Evolutionary conservation across 2,888 invertebrate species (phyloP).

Genomic region (Troides helena): DNA sequence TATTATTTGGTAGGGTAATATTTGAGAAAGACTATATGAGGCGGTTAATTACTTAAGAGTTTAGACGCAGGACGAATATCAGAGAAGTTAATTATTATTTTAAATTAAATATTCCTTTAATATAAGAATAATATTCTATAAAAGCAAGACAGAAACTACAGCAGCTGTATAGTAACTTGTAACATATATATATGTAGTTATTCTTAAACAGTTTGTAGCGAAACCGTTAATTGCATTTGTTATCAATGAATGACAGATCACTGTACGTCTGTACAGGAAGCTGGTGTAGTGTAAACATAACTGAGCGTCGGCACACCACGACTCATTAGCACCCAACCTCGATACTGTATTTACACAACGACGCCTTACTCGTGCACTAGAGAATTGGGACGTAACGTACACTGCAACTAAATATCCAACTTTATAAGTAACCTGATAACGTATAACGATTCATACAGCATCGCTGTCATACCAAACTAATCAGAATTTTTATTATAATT

Average conservation of each 20-base stretch:
- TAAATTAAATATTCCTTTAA: too few species aligned
- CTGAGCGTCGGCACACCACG: slow-evolving; percentile 44
- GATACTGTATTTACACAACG: slow-evolving; percentile 14
- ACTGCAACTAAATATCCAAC: background rate
- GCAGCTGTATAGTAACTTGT: too few species aligned
- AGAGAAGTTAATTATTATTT: too few species aligned
- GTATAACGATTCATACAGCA: background rate
- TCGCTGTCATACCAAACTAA: background rate
- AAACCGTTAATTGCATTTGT: background rate
- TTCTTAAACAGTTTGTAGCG: too few species aligned
- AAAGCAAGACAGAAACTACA: too few species aligned
- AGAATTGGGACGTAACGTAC: slow-evolving; percentile 21
- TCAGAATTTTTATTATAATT: too few species aligned
- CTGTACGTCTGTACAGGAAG: slow-evolving; percentile 27
- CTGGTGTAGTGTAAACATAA: slow-evolving; percentile 31
- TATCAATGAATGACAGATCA: slow-evolving; percentile 5
- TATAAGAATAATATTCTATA: too few species aligned
- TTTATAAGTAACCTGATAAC: slow-evolving; percentile 2
- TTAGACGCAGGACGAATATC: too few species aligned
- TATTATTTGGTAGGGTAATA: too few species aligned
- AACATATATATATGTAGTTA: too few species aligned
- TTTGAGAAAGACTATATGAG: too few species aligned
- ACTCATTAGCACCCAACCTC: slow-evolving; percentile 52
- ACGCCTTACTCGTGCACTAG: slow-evolving; percentile 20
- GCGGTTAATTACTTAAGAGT: too few species aligned